Evolutionary conservation across 1,140 invertebrate species (phyloP), one percentile per base, ranked within the genome.

Genomic region (Pogonomyrmex barbatus): DNA sequence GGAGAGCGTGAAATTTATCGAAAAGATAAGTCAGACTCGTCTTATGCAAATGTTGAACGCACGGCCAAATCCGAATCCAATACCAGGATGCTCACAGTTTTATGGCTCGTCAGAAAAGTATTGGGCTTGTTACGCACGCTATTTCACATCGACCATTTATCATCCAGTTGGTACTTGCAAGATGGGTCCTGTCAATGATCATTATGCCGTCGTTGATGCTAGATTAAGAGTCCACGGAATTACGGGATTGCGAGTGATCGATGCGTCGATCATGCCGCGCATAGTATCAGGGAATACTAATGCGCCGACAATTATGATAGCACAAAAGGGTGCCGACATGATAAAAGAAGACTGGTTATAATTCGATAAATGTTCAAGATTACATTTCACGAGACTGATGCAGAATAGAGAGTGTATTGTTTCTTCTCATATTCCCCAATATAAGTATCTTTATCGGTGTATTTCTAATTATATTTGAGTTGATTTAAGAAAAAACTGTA

Each of bases 201-300:
- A 93, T 1, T 91, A 91, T 12, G 96, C 96, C 0, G 97, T 97
- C 0, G 96, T 97, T 1, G 96, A 97, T 91, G 88, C 95, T 0
- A 92, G 96, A 47, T 91, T 96, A 2, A 94, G 95, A 54, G 96
- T 97, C 0, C 94, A 96, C 17, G 97, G 97, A 0, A 90, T 97
- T 0, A 77, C 91, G 0, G 93, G 95, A 0, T 90, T 97, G 0
- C 93, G 97, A 8, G 97, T 97, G 0, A 95, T 97, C 4, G 97
- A 97, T 89, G 96, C 96, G 1, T 97, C 97, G 77, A 96, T 97
- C 1, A 97, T 97, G 96, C 97, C 97, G 2, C 95, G 93, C 2
- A 96, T 97, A 39, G 93, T 96, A 1, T 96, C 95, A 1, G 97
- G 97, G 0, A 97, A 97, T 91, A 97, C 97, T 0, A 97, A 97